These are phyloP conservation scores for Catocala nupta DNA, from an alignment of 2,888 invertebrate species.

Conservation along the genomic window DNA sequence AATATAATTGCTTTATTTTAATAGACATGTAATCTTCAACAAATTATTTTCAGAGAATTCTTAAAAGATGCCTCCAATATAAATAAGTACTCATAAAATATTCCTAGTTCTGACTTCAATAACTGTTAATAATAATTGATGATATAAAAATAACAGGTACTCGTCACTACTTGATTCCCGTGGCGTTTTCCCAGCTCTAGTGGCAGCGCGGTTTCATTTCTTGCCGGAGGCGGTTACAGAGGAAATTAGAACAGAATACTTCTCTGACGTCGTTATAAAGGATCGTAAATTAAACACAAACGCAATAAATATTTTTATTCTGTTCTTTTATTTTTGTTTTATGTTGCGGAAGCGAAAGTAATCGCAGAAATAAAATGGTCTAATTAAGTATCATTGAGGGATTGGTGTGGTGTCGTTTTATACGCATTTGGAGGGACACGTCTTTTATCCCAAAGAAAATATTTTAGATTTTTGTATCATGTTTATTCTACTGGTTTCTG, in stretches of 20 bases:
- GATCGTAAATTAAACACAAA: constrained; percentile 57
- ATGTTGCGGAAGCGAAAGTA: constrained; percentile 22
- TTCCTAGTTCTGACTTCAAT: background rate
- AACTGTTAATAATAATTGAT: background rate
- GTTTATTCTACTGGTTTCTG: no score
- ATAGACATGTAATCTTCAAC: no score
- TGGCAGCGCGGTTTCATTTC: constrained; percentile 18
- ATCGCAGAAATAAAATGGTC: constrained; percentile 21
- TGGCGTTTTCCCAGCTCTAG: background rate
- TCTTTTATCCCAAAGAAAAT: background rate
- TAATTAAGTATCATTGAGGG: constrained; percentile 32
- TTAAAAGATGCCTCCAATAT: no score
- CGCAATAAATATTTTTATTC: constrained; percentile 61
- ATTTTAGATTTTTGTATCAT: no score
- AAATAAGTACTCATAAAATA: background rate
- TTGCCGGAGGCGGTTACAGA: constrained; percentile 28
- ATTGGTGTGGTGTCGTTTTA: constrained; percentile 19
- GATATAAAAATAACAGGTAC: background rate
- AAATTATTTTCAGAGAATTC: no score
- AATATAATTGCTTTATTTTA: no score
- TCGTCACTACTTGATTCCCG: background rate
- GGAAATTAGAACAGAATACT: constrained; percentile 49
- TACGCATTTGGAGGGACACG: background rate
- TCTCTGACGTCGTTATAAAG: constrained; percentile 48
- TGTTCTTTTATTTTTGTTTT: constrained; percentile 32